Evolutionary conservation across 2,888 invertebrate genomes (phyloP).

Genomic region (Reticulitermes lucifugus): DNA sequence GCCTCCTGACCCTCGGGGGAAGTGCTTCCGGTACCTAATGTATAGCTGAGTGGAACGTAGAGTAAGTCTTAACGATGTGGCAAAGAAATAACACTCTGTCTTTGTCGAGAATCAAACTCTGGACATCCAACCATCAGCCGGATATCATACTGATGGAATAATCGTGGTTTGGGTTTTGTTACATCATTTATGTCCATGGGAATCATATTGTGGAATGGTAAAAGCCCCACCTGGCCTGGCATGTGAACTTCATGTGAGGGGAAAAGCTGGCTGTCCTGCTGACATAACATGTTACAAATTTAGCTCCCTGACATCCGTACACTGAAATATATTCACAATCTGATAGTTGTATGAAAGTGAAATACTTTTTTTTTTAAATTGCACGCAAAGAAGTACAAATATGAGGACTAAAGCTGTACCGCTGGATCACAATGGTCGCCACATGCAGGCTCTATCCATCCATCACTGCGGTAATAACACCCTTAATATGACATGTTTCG

Average conservation of each 20-base stretch:
- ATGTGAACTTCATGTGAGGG: too few species aligned
- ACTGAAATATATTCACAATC: background rate
- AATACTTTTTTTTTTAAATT: background rate
- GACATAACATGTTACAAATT: conserved; percentile 10
- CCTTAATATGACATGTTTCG: too few species aligned
- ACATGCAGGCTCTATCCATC: background rate
- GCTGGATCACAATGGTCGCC: background rate
- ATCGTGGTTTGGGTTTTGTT: too few species aligned
- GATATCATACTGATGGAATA: background rate
- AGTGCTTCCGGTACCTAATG: too few species aligned
- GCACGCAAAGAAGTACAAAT: background rate
- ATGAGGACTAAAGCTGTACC: background rate
- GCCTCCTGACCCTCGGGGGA: too few species aligned
- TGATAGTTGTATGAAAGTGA: conserved; percentile 9
- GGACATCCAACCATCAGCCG: background rate
- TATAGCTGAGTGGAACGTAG: too few species aligned
- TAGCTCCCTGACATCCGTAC: background rate
- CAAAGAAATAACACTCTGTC: too few species aligned
- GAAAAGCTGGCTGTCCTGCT: background rate
- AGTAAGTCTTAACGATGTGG: too few species aligned
- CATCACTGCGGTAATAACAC: conserved; percentile 26
- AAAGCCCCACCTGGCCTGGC: background rate
- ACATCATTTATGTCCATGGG: too few species aligned
- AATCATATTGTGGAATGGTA: too few species aligned
- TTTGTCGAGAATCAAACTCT: too few species aligned